These are phyloP conservation scores for Mimas tiliae DNA, from an alignment of 2,888 invertebrate species.

Conservation along the genomic window DNA sequence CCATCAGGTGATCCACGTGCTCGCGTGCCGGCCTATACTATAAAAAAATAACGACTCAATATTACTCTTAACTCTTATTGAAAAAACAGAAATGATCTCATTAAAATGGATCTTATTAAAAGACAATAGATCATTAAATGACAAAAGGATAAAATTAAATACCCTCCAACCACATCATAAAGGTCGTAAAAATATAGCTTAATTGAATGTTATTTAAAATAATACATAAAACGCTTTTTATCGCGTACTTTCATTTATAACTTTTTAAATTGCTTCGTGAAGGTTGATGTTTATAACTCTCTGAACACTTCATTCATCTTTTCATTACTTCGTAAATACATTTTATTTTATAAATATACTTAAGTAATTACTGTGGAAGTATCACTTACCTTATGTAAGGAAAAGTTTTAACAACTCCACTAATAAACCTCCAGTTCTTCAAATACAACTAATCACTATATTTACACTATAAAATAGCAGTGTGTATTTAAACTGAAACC, in stretches of 20 bases:
- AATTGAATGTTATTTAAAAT: constrained; percentile 28
- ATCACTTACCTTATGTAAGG: background rate
- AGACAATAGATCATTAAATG: background rate
- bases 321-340: constrained; percentile 1
- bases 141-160: background rate
- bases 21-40: no score
- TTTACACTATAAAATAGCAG: constrained; percentile 35
- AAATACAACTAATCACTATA: constrained; percentile 38
- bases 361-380: background rate
- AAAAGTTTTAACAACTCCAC: constrained; percentile 10
- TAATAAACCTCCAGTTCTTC: constrained; percentile 12
- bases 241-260: constrained; percentile 13
- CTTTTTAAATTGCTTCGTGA: background rate
- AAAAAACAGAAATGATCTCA: background rate
- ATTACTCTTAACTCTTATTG: no score
- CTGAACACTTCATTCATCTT: background rate
- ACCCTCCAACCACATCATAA: background rate
- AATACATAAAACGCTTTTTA: constrained; percentile 34
- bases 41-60: no score
- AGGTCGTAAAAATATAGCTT: background rate
- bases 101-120: background rate
- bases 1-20: no score
- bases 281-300: background rate
- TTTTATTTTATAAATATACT: background rate
- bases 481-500: constrained; percentile 54